A percentile compares a stretch with the other conserved stretches of the same genome.
Evolutionary conservation across 2,797 vertebrate genomes (phyloP).

Genomic region (Rhodeus uyekii): DNA sequence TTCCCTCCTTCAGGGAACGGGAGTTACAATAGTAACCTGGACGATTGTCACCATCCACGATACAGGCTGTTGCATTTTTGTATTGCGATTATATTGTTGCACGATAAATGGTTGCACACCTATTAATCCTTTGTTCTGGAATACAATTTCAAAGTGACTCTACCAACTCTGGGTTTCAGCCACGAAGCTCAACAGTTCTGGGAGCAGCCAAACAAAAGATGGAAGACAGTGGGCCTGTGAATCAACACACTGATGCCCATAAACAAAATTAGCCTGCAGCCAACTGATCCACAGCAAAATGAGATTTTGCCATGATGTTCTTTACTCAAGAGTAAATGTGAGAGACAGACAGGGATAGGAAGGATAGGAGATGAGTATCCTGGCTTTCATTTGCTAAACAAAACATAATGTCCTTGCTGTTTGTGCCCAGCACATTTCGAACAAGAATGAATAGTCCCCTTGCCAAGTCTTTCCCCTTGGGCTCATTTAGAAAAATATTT

Average conservation of each 20-base stretch:
- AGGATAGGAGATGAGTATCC: constrained; percentile 11
- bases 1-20: too few species aligned
- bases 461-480: constrained; percentile 64
- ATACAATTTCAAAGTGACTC: background rate
- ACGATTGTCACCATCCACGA: too few species aligned
- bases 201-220: background rate
- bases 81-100: too few species aligned
- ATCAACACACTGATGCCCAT: background rate
- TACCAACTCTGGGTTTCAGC: background rate
- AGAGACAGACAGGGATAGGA: background rate
- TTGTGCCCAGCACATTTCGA: constrained; percentile 67
- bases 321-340: constrained; percentile 11
- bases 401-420: constrained; percentile 71
- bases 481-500: constrained; percentile 48
- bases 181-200: background rate
- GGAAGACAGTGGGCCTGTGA: background rate
- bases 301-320: constrained; percentile 8
- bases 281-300: background rate
- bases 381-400: constrained; percentile 68
- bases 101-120: too few species aligned
- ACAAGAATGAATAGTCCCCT: constrained; percentile 65
- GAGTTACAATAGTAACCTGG: too few species aligned
- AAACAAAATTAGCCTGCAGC: constrained; percentile 12
- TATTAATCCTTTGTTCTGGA: background rate
- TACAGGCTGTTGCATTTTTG: too few species aligned